Evolutionary conservation across 2,797 vertebrate genomes (phyloP).

Genomic region (Lagodon rhomboides): DNA sequence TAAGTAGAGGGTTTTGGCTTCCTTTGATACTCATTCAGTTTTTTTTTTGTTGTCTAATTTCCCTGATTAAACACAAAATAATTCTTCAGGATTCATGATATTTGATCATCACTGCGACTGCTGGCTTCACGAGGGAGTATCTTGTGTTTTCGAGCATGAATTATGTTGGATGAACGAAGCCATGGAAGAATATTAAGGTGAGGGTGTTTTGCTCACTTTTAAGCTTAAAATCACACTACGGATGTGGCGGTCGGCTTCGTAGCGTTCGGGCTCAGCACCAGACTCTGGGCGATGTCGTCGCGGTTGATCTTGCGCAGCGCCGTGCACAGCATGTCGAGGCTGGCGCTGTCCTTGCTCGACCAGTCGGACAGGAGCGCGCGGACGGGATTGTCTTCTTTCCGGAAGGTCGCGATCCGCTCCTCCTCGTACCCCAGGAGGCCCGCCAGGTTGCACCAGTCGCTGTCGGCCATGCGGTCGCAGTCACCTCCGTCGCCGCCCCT

Average conservation of each 20-base stretch:
- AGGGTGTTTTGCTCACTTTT: conserved; percentile 21
- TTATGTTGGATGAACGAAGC: conserved; percentile 38
- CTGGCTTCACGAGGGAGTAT: conserved; percentile 42
- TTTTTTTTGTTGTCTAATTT: conserved; percentile 4
- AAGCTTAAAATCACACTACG: conserved; percentile 81
- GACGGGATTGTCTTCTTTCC: conserved; percentile 90
- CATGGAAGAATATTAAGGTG: conserved; percentile 40
- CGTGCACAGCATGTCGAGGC: conserved; percentile 89
- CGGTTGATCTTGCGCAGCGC: conserved; percentile 94
- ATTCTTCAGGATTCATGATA: conserved; percentile 30
- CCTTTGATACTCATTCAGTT: conserved; percentile 8
- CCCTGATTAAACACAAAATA: conserved; percentile 13
- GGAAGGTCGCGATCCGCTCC: conserved; percentile 92
- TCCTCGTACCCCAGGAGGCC: conserved; percentile 94
- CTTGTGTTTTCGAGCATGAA: conserved; percentile 32
- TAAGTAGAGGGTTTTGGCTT: conserved; percentile 3
- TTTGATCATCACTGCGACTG: conserved; percentile 31
- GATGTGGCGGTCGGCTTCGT: conserved; percentile 93
- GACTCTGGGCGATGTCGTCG: conserved; percentile 92
- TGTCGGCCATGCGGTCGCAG: conserved; percentile 85
- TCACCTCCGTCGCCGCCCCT: conserved; percentile 69
- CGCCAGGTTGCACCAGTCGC: conserved; percentile 93
- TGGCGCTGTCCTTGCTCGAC: conserved; percentile 93
- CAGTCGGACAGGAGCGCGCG: conserved; percentile 92
- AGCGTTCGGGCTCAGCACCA: conserved; percentile 77